Percentiles rank a stretch among this genome's conserved stretches.
Conservation (phyloP, 2,888 invertebrate species). For the Plagodis pulveraria region DNA sequence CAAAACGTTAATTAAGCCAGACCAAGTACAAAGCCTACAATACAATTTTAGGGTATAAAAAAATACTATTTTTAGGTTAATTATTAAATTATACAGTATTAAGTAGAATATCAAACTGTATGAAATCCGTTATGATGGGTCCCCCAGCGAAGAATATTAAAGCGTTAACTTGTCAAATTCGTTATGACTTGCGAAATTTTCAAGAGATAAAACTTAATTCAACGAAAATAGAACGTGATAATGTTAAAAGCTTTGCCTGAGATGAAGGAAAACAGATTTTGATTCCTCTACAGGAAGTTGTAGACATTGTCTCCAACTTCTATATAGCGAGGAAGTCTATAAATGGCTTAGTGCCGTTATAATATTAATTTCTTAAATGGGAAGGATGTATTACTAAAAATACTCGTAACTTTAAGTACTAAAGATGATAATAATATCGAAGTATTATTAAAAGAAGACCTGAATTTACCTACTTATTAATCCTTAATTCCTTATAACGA, state of each 20-base stretch:
- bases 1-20: no score
- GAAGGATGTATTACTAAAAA: no score
- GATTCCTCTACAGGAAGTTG: conserved; percentile 7
- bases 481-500: no score
- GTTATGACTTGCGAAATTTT: conserved; percentile 36
- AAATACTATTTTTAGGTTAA: neutral
- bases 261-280: conserved; percentile 5
- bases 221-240: conserved; percentile 17
- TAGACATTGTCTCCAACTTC: neutral
- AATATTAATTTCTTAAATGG: no score
- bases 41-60: no score
- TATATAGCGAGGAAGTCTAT: no score
- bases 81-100: neutral
- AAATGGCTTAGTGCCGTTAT: no score
- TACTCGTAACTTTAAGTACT: no score
- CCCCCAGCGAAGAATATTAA: conserved; percentile 39
- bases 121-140: conserved; percentile 28
- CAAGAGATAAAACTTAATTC: conserved; percentile 31
- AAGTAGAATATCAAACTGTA: conserved; percentile 5
- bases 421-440: no score
- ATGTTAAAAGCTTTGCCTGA: conserved; percentile 1
- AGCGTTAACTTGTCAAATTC: conserved; percentile 54
- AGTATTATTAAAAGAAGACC: no score
- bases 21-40: no score
- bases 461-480: no score